Percentiles rank a stretch among this genome's conserved stretches.
Evolutionary conservation across 1,140 invertebrate species (phyloP).

Genomic region (Pachypeltis micranthus): DNA sequence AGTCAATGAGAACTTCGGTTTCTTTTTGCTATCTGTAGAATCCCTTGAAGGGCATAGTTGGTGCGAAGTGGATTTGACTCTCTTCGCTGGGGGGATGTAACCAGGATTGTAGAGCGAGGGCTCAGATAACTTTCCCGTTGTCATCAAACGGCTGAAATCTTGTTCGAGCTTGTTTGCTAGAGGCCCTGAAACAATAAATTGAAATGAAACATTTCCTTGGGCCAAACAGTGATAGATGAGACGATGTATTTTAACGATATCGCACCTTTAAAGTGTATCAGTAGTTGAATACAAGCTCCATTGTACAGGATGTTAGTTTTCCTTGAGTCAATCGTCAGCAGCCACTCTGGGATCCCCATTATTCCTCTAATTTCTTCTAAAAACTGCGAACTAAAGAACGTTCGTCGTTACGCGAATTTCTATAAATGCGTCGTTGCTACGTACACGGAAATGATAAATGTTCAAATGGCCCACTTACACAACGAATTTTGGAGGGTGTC

Average conservation of each 20-base stretch:
- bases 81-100: constrained; percentile 49
- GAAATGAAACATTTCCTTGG: no score
- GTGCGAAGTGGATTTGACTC: constrained; percentile 51
- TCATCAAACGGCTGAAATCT: constrained; percentile 61
- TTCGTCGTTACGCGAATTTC: no score
- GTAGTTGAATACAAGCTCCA: constrained; percentile 73
- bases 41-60: constrained; percentile 58
- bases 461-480: constrained; percentile 48
- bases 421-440: no score
- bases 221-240: no score
- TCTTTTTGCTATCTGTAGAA: constrained; percentile 49
- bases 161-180: constrained; percentile 61
- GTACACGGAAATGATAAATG: no score
- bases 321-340: constrained; percentile 69
- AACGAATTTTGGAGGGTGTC: constrained; percentile 75
- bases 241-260: no score
- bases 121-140: constrained; percentile 53
- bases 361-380: constrained; percentile 67
- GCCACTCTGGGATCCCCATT: constrained; percentile 80
- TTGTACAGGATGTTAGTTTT: constrained; percentile 63
- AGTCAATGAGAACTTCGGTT: not conserved
- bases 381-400: constrained; percentile 65
- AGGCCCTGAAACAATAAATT: constrained; percentile 41
- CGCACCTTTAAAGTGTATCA: constrained; percentile 76
- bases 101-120: constrained; percentile 69